phyloP scores from a whole-genome alignment of 2,888 invertebrate genomes.

The Conops quadrifasciatus region DNA sequence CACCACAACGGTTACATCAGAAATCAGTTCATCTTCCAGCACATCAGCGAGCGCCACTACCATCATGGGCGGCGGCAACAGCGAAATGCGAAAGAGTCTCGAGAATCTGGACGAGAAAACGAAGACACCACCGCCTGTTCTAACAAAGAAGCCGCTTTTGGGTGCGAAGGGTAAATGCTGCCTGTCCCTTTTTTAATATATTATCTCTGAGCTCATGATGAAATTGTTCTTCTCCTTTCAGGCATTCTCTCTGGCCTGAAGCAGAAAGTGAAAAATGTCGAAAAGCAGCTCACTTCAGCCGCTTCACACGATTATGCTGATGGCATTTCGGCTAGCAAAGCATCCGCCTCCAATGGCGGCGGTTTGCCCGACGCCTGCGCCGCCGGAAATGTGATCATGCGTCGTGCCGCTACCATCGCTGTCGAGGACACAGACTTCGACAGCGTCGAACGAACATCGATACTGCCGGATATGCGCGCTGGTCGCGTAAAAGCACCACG shows the following conservation, averaged over 20 bases:
- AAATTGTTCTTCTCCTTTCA: slow-evolving; percentile 25
- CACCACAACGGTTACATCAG: slow-evolving; percentile 42
- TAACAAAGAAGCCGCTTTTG: slow-evolving; percentile 72
- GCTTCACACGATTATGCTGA: slow-evolving; percentile 64
- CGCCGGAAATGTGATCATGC: slow-evolving; percentile 53
- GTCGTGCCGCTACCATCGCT: slow-evolving; percentile 57
- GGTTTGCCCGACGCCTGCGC: slow-evolving; percentile 50
- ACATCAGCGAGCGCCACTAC: slow-evolving; percentile 28
- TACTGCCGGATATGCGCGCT: slow-evolving; percentile 74
- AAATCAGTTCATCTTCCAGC: slow-evolving; percentile 40
- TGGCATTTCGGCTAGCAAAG: slow-evolving; percentile 67
- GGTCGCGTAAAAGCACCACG: slow-evolving; percentile 69
- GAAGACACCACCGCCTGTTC: slow-evolving; percentile 65
- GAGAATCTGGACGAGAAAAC: slow-evolving; percentile 64
- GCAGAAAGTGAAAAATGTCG: slow-evolving; percentile 69
- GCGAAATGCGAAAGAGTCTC: slow-evolving; percentile 60
- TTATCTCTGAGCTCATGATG: neutral
- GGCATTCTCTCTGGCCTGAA: slow-evolving; percentile 72
- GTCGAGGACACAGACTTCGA: slow-evolving; percentile 69
- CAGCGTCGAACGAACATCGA: slow-evolving; percentile 71
- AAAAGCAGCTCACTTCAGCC: slow-evolving; percentile 67
- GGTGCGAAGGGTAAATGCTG: slow-evolving; percentile 68
- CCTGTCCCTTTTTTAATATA: neutral
- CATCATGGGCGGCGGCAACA: slow-evolving; percentile 41
- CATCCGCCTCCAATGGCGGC: slow-evolving; percentile 46